Base-by-base conservation (phyloP, 2,113 vertebrate species). In the Corythoichthys haematopterus region DNA sequence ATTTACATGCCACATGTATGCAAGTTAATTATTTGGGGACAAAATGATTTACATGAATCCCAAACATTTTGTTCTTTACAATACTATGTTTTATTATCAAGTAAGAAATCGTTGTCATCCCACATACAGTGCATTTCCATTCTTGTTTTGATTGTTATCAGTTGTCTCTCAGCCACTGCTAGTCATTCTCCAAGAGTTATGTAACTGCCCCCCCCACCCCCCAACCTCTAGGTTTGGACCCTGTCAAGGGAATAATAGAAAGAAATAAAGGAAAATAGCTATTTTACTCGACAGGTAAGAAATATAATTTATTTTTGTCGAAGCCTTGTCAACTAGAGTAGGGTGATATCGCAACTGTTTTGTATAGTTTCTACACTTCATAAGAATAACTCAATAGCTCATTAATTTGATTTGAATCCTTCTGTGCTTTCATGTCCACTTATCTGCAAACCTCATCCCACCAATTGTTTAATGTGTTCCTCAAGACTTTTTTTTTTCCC, bases 401-500 rank as follows among this genome's bases (percentile, higher is more conserved):
- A 5, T 69, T 58, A 66, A 72, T 64, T 65, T 38, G 33, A 66
- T 51, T 74, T 72, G 68, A 74, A 40, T 77, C 70, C 65, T 69
- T 53, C 71, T 74, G 72, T 56, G 11, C 81, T 79, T 75, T 84
- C 73, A 83, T 71, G 71, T 73, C 74, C 60, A 71, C 78, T 72
- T 71, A 66, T 69, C 69, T 63, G 9, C 28, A 74, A 63, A 82
- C 82, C 84, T 55, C 87, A 84, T 82, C 78, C 80, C 76, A 74
- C 65, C 69, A 72, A 81, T 74, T 88, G 86, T 88, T 28, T 28
- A 28, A 28, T 28, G 20, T 28, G 20, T 28, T 28, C 20, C 20
- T 28, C 20, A 28, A 28, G 20, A 28, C 20, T 28, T 28, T 28
- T 28, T 28, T 28, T 28, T 28, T 28, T 28, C 20, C 20, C 20